A percentile compares a stretch with the other conserved stretches of the same genome.
These are phyloP conservation scores for Sthenelais limicola DNA, from an alignment of 2,888 invertebrate genomes.

Conservation along the genomic window DNA sequence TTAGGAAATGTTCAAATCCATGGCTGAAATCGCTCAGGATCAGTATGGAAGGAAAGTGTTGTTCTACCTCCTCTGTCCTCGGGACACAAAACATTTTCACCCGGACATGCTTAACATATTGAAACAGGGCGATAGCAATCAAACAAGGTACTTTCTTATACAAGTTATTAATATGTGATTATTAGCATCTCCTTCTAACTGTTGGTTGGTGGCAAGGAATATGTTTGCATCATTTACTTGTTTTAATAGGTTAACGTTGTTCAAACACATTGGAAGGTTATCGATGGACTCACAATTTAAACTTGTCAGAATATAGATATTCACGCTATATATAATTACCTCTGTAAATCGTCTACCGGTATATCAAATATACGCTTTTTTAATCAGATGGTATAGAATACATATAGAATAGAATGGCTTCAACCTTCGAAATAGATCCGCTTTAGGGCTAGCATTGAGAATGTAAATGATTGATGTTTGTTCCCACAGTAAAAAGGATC, in stretches of 20 bases:
- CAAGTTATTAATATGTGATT: no score
- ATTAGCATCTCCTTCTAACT: neutral
- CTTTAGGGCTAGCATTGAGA: neutral
- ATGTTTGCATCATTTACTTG: neutral
- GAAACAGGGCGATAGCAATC: conserved; percentile 81
- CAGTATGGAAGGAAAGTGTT: conserved; percentile 90
- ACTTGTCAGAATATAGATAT: neutral
- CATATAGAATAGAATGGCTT: no score
- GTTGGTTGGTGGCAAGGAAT: neutral
- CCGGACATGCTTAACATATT: conserved; percentile 84
- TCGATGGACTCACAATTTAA: neutral
- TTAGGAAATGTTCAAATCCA: conserved; percentile 78
- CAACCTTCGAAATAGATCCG: no score
- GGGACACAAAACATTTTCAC: conserved; percentile 86
- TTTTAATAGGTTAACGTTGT: neutral
- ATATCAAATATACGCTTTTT: no score
- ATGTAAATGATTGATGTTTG: neutral
- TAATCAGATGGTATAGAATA: no score
- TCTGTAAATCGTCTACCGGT: no score
- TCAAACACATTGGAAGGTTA: neutral
- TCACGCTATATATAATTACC: no score
- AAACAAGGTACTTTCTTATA: conserved; percentile 75
- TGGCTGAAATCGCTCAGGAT: conserved; percentile 81
- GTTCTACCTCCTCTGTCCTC: conserved; percentile 88
- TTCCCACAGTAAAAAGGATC: conserved; percentile 69